Evolutionary conservation across 2,113 vertebrate species (phyloP).

Genomic region (Bujurquina vittata): DNA sequence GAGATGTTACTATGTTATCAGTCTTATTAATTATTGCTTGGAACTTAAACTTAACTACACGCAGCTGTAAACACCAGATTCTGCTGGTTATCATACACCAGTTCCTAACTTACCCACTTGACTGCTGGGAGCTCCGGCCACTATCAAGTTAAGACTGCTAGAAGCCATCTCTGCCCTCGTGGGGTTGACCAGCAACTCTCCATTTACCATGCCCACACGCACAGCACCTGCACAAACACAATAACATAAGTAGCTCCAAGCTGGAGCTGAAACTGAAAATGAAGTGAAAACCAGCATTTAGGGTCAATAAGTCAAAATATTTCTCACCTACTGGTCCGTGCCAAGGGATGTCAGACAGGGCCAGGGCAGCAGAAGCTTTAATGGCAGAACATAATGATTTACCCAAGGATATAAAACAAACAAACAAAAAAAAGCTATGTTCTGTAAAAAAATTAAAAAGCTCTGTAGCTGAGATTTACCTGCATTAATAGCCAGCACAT

Average conservation of each 20-base stretch:
- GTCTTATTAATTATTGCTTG: background rate
- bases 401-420: background rate
- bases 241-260: background rate
- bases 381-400: slow-evolving; percentile 18
- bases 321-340: slow-evolving; percentile 92
- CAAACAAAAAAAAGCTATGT: background rate
- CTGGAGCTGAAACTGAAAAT: background rate
- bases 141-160: slow-evolving; percentile 90
- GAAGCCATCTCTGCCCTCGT: slow-evolving; percentile 89
- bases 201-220: slow-evolving; percentile 88
- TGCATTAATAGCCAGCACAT: slow-evolving; percentile 95
- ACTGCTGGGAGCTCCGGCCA: slow-evolving; percentile 86
- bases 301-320: background rate
- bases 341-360: slow-evolving; percentile 98
- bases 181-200: slow-evolving; percentile 90
- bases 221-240: slow-evolving; percentile 87
- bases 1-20: background rate
- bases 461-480: slow-evolving; percentile 39
- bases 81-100: background rate
- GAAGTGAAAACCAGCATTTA: background rate
- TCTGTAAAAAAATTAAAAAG: background rate
- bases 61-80: background rate
- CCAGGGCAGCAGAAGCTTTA: slow-evolving; percentile 92
- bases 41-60: background rate
- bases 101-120: slow-evolving; percentile 87